phyloP scores from a whole-genome alignment of 2,888 invertebrate genomes.

The Rhimphoctona megacephalus region DNA sequence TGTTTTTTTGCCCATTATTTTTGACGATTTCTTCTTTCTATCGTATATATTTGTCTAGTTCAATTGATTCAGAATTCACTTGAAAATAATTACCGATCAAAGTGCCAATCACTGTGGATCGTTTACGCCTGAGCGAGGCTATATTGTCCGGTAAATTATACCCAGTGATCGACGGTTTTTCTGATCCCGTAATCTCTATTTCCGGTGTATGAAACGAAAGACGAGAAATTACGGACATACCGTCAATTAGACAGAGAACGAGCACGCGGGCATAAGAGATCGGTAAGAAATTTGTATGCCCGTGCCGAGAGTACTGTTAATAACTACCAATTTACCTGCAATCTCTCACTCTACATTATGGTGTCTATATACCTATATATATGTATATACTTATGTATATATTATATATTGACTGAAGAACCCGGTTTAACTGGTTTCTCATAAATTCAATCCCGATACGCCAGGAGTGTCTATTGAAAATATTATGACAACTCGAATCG shows the following conservation, averaged over 20 bases:
- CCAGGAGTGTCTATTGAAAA: constrained; percentile 61
- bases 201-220: constrained; percentile 59
- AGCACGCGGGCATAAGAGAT: constrained; percentile 28
- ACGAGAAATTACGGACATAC: constrained; percentile 56
- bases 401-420: constrained; percentile 13
- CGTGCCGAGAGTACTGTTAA: constrained; percentile 76
- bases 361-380: background rate
- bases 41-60: constrained; percentile 1
- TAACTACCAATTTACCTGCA: constrained; percentile 81
- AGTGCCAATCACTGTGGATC: constrained; percentile 19
- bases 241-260: constrained; percentile 62
- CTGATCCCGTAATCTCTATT: constrained; percentile 66
- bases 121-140: background rate
- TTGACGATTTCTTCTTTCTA: background rate
- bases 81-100: constrained; percentile 19
- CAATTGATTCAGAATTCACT: constrained; percentile 17
- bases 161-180: constrained; percentile 60
- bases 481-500: constrained; percentile 80
- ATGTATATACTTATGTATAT: constrained; percentile 16
- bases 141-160: constrained; percentile 47
- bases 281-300: constrained; percentile 45
- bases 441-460: constrained; percentile 77
- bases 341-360: constrained; percentile 67
- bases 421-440: constrained; percentile 78
- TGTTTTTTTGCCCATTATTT: background rate